Base-by-base conservation (phyloP, 2,888 invertebrate genomes). In the Keiferia lycopersicella region DNA sequence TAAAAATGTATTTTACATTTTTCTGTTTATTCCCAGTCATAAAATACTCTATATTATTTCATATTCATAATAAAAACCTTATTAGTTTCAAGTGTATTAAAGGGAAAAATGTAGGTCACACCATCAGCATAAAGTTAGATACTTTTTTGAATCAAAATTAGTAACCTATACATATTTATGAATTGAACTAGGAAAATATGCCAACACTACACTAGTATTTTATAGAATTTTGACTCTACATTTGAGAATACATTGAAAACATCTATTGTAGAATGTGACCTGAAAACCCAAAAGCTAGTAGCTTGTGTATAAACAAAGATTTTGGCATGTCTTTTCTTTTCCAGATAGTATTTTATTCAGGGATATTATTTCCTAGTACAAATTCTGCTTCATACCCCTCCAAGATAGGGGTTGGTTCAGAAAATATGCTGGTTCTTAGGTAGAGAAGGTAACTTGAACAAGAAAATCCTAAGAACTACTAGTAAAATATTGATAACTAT, bases 271-370 rank as follows among this genome's bases (percentile, higher is more conserved):
- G 18, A 50, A 48, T 22, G 30, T 64, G 64, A 67, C 65, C 63
- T 61, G 64, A 68, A 68, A 67, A 68, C 66, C 65, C 64, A 67
- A 63, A 48, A 57, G 62, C 60, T 59, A 48, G 38, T 64, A 64
- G 50, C 30, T 63, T 69, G 69, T 69, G 67, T 67, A 69, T 69
- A 68, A 66, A 67, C 63, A 68, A 65, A 61, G 45, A 63, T 65
- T 48, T 56, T 65, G 34, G 64, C 14, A 14, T n/a, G 14, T 41
- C 22, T 14, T 26, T 26, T 41, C 22, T 14, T 26, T 26, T 3
- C 34, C 18, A 61, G 38, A 61, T 30, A 61, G 22, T 50, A 22
- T 1, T 1, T 14, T 26, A 34, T 61, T 51, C 12, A 18, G 16
- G 14, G 0, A 14, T 61, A 16, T 14, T 41, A 14, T 26, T 26